These are phyloP conservation scores for Anabacerthia variegaticeps DNA, from an alignment of 2,797 vertebrate species.

Conservation along the genomic window DNA sequence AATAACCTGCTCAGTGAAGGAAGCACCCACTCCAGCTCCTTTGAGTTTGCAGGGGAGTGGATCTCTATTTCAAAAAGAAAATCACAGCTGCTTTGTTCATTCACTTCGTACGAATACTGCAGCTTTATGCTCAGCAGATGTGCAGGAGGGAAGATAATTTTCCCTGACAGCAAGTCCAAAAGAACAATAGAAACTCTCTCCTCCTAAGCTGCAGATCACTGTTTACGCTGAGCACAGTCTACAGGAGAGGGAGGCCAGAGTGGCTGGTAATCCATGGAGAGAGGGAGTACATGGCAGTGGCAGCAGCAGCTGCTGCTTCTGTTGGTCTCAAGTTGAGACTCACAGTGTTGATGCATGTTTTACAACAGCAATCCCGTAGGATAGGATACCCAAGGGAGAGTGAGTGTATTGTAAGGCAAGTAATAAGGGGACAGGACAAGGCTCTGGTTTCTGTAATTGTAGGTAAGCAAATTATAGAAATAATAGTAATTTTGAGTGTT, in stretches of 20 bases:
- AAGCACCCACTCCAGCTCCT: not conserved
- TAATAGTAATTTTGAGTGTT: not conserved
- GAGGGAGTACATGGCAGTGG: accelerated
- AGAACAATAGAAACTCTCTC: not conserved
- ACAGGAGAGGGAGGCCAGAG: not conserved
- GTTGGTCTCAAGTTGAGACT: not conserved
- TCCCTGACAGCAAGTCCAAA: not conserved
- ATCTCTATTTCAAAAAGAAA: not conserved
- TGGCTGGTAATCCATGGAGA: accelerated
- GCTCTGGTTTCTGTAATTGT: not conserved
- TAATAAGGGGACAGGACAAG: not conserved
- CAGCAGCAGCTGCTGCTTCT: not conserved
- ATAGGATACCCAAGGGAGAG: not conserved
- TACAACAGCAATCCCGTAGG: not conserved
- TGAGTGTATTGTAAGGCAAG: not conserved
- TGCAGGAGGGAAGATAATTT: not conserved
- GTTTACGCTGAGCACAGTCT: not conserved
- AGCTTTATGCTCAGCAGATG: not conserved
- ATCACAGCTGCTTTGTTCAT: not conserved
- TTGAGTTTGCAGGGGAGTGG: not conserved
- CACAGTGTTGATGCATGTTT: not conserved
- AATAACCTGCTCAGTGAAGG: not conserved
- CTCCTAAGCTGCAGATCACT: not conserved
- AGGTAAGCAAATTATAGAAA: not conserved
- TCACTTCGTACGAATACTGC: not conserved